phyloP scores from a whole-genome alignment of 2,797 vertebrate species.

The Dipus sagitta region DNA sequence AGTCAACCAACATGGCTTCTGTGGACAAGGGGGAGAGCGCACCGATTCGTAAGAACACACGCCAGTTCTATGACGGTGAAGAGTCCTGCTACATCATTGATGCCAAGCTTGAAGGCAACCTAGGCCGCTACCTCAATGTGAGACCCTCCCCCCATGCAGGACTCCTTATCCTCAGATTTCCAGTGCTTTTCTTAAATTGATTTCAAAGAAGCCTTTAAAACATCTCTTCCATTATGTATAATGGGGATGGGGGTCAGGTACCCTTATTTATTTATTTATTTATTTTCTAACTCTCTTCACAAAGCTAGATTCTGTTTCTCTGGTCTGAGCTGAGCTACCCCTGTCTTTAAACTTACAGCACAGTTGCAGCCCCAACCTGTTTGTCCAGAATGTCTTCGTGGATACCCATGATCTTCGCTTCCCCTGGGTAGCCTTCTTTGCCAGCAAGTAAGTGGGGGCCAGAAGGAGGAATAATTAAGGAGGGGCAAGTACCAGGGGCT shows the following conservation, averaged over 20 bases:
- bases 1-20: constrained; percentile 88
- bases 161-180: constrained; percentile 4
- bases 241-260: not conserved
- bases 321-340: constrained; percentile 19
- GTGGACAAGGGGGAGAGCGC: constrained; percentile 89
- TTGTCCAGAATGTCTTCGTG: constrained; percentile 99
- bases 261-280: not conserved
- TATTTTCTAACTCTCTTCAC: not conserved
- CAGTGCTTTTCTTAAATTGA: not conserved
- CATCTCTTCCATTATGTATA: not conserved
- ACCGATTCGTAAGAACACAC: constrained; percentile 89
- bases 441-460: constrained; percentile 95
- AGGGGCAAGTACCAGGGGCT: not conserved
- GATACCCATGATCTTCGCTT: constrained; percentile 98
- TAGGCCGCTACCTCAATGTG: constrained; percentile 98
- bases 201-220: constrained; percentile 4
- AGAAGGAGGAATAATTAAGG: not conserved
- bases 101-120: constrained; percentile 97
- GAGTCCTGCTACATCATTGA: constrained; percentile 99
- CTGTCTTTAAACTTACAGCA: constrained; percentile 90
- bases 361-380: constrained; percentile 98
- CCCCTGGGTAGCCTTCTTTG: constrained; percentile 99
- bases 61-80: constrained; percentile 97
- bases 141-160: constrained; percentile 71
- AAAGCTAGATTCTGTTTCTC: constrained; percentile 41